These are phyloP conservation scores for Nothobranchius kuhntae DNA, from an alignment of 2,113 vertebrate species.

Conservation along the genomic window DNA sequence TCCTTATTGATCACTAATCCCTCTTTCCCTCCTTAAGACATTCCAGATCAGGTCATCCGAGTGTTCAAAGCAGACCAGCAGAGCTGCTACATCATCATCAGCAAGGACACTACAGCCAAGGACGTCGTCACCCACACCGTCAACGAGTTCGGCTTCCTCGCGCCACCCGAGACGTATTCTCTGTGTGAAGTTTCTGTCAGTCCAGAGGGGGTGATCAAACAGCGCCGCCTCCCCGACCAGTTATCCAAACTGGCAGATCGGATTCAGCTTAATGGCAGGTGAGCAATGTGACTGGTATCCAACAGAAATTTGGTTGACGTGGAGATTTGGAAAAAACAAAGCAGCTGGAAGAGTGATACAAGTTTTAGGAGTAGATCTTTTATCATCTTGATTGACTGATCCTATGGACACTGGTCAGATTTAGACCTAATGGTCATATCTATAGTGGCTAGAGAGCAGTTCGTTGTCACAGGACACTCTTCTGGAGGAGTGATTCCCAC, in stretches of 20 bases:
- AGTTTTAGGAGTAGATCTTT: too few relatives aligned
- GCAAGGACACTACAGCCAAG: constrained; percentile 96
- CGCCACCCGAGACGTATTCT: constrained; percentile 87
- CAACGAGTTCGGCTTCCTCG: constrained; percentile 88
- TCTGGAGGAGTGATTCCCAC: neutral
- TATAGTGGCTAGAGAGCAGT: neutral
- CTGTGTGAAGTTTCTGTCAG: constrained; percentile 96
- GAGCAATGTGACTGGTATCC: constrained; percentile 14
- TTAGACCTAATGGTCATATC: too few relatives aligned
- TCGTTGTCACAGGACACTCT: neutral
- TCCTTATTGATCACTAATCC: too few relatives aligned
- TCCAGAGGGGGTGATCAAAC: constrained; percentile 94
- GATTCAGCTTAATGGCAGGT: constrained; percentile 97
- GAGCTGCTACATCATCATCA: constrained; percentile 98
- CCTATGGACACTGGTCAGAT: too few relatives aligned
- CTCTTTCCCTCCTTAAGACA: constrained; percentile 76
- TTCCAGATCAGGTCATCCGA: constrained; percentile 95
- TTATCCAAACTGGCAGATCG: constrained; percentile 95
- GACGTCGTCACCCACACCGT: constrained; percentile 91
- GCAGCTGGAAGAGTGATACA: too few relatives aligned
- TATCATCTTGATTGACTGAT: too few relatives aligned
- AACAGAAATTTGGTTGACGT: too few relatives aligned
- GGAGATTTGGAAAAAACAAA: too few relatives aligned
- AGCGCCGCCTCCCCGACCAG: constrained; percentile 91
- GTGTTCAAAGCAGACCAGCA: constrained; percentile 98